Percentiles rank a stretch among this genome's conserved stretches.
These are phyloP conservation scores for Galeopterus variegatus DNA, from an alignment of 2,113 vertebrate genomes.

Conservation along the genomic window DNA sequence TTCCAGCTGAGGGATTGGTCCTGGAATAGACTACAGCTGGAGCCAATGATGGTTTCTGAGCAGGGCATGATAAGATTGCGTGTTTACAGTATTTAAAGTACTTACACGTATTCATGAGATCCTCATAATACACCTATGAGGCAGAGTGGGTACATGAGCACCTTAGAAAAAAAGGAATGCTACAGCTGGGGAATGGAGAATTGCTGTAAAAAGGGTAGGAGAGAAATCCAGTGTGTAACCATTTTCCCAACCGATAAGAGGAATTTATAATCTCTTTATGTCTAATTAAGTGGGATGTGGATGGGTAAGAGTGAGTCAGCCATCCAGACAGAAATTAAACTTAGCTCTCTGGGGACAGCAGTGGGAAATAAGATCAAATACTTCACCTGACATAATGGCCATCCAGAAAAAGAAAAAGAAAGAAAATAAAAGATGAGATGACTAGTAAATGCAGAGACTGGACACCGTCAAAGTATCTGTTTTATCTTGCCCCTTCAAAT, in stretches of 20 bases:
- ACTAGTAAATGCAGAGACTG: neutral
- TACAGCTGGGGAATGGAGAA: neutral
- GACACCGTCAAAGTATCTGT: neutral
- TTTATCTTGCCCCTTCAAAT: conserved; percentile 38
- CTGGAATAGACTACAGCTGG: neutral
- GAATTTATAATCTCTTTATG: neutral
- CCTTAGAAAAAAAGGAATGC: neutral
- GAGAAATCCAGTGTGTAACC: neutral
- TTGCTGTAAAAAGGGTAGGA: conserved; percentile 1
- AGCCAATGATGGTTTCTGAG: neutral
- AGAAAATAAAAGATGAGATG: conserved; percentile 13
- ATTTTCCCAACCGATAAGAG: neutral
- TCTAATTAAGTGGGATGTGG: conserved; percentile 3
- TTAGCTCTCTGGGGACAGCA: neutral
- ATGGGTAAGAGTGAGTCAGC: neutral
- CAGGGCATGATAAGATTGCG: neutral
- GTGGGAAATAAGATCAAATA: neutral
- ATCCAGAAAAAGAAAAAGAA: neutral
- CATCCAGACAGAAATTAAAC: neutral
- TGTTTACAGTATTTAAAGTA: neutral
- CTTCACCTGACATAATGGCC: neutral
- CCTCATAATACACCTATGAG: neutral
- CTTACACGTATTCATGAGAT: neutral
- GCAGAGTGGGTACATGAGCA: neutral
- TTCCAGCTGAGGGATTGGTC: neutral